phyloP scores from a whole-genome alignment of 2,888 invertebrate species.

The Nomada fabriciana region DNA sequence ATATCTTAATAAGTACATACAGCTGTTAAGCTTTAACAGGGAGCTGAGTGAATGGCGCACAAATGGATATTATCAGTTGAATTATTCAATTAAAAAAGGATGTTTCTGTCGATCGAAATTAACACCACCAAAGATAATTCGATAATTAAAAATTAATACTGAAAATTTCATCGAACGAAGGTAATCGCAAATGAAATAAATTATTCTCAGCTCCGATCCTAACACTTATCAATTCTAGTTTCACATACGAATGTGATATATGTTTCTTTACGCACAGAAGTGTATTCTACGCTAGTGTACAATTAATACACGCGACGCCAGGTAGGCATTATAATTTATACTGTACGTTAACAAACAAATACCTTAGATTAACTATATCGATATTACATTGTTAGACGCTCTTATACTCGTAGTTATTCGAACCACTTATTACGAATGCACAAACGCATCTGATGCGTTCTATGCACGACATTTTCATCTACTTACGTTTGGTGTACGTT shows the following conservation, averaged over 20 bases:
- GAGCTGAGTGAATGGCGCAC: background rate
- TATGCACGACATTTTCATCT: slow-evolving; percentile 42
- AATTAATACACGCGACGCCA: slow-evolving; percentile 43
- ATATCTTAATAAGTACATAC: slow-evolving; percentile 26
- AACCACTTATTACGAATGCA: slow-evolving; percentile 43
- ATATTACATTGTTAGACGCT: slow-evolving; percentile 25
- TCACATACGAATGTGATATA: slow-evolving; percentile 28
- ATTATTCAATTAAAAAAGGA: no score
- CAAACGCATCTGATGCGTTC: slow-evolving; percentile 69
- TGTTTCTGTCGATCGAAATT: no score
- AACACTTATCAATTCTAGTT: slow-evolving; percentile 17
- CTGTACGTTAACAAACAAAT: slow-evolving; percentile 53
- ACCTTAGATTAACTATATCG: slow-evolving; percentile 22
- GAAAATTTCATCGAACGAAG: no score
- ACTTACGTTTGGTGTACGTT: slow-evolving; percentile 60
- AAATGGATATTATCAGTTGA: no score
- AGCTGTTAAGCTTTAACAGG: slow-evolving; percentile 19
- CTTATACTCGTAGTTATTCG: slow-evolving; percentile 42
- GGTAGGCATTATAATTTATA: slow-evolving; percentile 33
- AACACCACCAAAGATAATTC: no score
- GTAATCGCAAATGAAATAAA: background rate
- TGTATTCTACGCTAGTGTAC: slow-evolving; percentile 19
- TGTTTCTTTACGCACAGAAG: slow-evolving; percentile 39
- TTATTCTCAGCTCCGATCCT: slow-evolving; percentile 15
- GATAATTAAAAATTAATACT: no score